Conservation (phyloP, 92 coral and sea anemone genomes). For the Phymanthus crucifer region DNA sequence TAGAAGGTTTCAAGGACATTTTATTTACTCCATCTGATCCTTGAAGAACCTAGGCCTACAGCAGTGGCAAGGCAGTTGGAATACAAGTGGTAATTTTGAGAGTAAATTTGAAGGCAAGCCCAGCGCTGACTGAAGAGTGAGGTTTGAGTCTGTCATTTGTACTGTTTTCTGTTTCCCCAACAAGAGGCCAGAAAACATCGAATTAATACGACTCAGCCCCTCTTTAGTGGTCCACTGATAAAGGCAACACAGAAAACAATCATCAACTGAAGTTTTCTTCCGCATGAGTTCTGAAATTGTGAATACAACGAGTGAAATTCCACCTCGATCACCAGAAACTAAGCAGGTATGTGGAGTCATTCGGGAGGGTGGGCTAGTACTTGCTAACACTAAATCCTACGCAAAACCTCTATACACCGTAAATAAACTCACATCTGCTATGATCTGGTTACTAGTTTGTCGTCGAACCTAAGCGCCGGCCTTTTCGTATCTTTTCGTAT, state of each 20-base stretch:
- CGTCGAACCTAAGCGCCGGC: background rate
- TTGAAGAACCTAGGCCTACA: constrained; percentile 11
- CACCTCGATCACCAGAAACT: constrained; percentile 41
- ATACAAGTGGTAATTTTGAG: constrained; percentile 15
- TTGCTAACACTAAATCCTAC: constrained; percentile 22
- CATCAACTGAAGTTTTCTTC: constrained; percentile 35
- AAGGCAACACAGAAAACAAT: constrained; percentile 32
- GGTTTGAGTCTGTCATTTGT: constrained; percentile 28
- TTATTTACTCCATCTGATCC: constrained; percentile 5
- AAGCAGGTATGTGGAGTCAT: constrained; percentile 45
- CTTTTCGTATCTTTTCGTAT: background rate
- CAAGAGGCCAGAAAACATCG: constrained; percentile 44
- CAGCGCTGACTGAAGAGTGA: constrained; percentile 30
- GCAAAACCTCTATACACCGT: constrained; percentile 12
- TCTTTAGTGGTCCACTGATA: constrained; percentile 24
- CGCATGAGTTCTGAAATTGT: constrained; percentile 57
- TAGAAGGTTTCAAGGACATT: constrained; percentile 9
- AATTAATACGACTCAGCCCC: constrained; percentile 15
- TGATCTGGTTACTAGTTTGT: constrained; percentile 12
- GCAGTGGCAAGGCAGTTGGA: constrained; percentile 21
- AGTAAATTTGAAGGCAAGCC: constrained; percentile 40
- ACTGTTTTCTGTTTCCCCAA: constrained; percentile 51
- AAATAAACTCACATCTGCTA: constrained; percentile 18
- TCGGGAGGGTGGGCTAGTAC: constrained; percentile 42
- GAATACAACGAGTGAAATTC: constrained; percentile 51